phyloP scores from a whole-genome alignment of 2,113 vertebrate species.

The Perca schrenkii region DNA sequence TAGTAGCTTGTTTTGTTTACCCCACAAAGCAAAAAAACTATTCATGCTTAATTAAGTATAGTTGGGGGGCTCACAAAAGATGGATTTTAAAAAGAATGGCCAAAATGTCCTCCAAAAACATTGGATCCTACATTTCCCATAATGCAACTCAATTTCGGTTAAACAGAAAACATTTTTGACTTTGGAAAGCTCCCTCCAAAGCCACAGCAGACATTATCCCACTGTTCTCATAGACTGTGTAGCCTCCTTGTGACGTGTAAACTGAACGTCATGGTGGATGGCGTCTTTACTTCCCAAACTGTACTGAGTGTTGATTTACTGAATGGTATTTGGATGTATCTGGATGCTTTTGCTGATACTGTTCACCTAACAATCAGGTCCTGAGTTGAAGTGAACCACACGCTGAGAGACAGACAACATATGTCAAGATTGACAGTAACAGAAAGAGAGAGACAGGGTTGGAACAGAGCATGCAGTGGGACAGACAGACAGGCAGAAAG shows the following conservation, averaged over 20 bases:
- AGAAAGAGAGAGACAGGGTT: constrained; percentile 27
- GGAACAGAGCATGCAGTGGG: constrained; percentile 27
- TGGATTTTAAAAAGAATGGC: no score
- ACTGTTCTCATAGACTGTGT: background rate
- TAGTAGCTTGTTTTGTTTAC: no score
- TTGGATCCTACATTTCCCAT: background rate
- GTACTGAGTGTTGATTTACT: background rate
- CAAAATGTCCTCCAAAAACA: background rate
- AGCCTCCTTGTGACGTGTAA: background rate
- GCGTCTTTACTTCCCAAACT: background rate
- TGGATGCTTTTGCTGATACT: background rate
- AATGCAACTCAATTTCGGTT: background rate
- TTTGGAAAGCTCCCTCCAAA: background rate
- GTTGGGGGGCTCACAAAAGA: no score
- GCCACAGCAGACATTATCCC: no score
- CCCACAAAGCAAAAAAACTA: no score
- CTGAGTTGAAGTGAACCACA: constrained; percentile 1
- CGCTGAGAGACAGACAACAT: constrained; percentile 32
- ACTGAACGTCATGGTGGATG: background rate
- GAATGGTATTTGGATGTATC: no score
- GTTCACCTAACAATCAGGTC: background rate
- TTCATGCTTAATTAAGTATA: no score
- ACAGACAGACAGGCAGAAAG: constrained; percentile 50
- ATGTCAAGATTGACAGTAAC: constrained; percentile 42
- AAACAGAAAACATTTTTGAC: no score